Conservation (phyloP, 2,113 vertebrate species). For the Neomonachus schauinslandi region DNA sequence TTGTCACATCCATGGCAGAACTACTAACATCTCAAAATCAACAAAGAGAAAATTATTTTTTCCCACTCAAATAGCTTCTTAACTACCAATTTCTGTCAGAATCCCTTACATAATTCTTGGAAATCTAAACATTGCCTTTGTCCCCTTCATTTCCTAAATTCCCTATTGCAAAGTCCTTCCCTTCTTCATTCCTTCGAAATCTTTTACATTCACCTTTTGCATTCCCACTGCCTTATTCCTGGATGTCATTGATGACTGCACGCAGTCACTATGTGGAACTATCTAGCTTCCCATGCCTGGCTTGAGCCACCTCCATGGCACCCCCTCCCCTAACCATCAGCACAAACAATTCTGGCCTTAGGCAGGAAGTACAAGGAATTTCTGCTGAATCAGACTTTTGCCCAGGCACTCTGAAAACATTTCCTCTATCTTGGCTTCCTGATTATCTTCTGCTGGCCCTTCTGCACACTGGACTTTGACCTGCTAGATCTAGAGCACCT, state of each 20-base stretch:
- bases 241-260: neutral
- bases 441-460: neutral
- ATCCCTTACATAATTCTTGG: neutral
- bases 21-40: neutral
- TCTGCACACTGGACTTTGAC: constrained; percentile 9
- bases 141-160: neutral
- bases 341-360: neutral
- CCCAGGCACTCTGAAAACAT: neutral
- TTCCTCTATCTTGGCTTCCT: neutral
- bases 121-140: neutral
- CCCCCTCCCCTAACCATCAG: no score
- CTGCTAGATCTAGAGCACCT: neutral
- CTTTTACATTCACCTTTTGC: neutral
- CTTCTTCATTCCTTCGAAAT: neutral
- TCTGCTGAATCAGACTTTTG: constrained; percentile 19
- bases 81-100: neutral
- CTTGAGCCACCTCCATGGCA: neutral
- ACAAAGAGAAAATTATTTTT: neutral
- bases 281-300: neutral
- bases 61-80: neutral
- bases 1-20: neutral
- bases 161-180: neutral
- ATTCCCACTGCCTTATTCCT: neutral
- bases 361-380: neutral
- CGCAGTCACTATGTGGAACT: neutral